Evolutionary conservation across 2,113 vertebrate genomes (phyloP), one percentile per base, ranked within the genome.

Genomic region (Poeciliopsis retropinna): DNA sequence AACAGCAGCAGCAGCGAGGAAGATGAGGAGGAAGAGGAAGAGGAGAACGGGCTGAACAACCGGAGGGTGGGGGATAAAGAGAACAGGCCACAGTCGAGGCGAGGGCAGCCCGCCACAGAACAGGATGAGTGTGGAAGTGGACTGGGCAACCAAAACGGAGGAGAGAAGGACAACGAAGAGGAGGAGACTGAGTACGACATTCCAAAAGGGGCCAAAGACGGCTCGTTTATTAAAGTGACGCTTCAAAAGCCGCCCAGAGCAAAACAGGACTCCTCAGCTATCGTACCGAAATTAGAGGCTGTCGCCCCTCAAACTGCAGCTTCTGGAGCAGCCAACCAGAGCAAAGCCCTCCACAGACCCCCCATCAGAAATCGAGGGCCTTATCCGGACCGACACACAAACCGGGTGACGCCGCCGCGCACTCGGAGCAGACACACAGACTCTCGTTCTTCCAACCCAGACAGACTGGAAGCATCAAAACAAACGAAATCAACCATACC

Each of bases 271-370:
- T 95, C 96, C 4, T 95, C 96, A 86, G 95, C 97, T 34, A 99
- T 99, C 39, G 98, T 99, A 76, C 98, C 98, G 83, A 98, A 98
- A 92, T 94, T 99, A 78, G 97, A 99, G 94, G 98, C 97, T 70
- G 95, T 99, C 63, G 94, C 97, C 0, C 72, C 92, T 60, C 88
- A 88, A 64, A 83, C 89, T 54, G 78, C 79, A 30, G 29, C 83
- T 62, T 75, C 90, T 9, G 67, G 80, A 57, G 78, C 74, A 77
- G 84, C 87, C 92, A 91, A 93, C 91, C 93, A 95, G 92, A 84
- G 73, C 92, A 94, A 95, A 95, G 83, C 93, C 91, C 95, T 97
- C 64, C 94, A 93, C 80, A 95, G 96, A 11, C 96, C 96, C 0
- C 96, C 96, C 0, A 95, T 97, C 78, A 94, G 96, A 39, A 94